A percentile compares a stretch with the other conserved stretches of the same genome.
These are phyloP conservation scores for Styela plicata DNA, from an alignment of 23 tunicate species.

Conservation along the genomic window DNA sequence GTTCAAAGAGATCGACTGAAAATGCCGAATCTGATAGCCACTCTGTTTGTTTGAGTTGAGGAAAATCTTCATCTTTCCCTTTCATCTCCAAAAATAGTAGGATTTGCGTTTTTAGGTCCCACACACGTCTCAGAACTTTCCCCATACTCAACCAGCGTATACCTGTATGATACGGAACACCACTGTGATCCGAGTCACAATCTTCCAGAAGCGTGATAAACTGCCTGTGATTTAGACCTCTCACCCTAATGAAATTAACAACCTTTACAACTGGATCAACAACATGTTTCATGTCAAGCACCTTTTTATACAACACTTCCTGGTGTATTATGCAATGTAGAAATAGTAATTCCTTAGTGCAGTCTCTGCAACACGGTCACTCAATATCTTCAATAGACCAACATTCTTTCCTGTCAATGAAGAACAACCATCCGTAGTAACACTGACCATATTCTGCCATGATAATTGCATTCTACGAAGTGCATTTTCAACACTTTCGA, in stretches of 20 bases:
- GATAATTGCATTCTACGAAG: conserved; percentile 25
- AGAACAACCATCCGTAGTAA: conserved; percentile 45
- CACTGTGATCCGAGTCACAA: conserved; percentile 25
- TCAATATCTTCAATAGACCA: conserved; percentile 34
- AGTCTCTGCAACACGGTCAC: conserved; percentile 41
- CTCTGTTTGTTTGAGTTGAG: conserved; percentile 17
- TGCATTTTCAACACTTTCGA: conserved; percentile 40
- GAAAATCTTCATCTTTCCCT: conserved; percentile 32
- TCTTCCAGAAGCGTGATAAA: neutral
- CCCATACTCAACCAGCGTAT: conserved; percentile 47
- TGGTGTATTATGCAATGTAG: conserved; percentile 10
- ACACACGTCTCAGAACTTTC: conserved; percentile 40
- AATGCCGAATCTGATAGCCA: conserved; percentile 47
- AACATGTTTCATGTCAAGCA: conserved; percentile 40
- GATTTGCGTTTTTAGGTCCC: conserved; percentile 40
- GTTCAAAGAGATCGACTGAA: conserved; percentile 38
- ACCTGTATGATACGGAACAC: conserved; percentile 50
- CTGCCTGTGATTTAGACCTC: conserved; percentile 48
- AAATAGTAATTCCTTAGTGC: conserved; percentile 47
- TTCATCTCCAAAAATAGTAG: conserved; percentile 24
- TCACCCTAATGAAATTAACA: conserved; percentile 43
- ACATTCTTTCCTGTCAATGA: conserved; percentile 45
- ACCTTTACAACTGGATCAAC: conserved; percentile 44
- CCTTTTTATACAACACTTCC: neutral
- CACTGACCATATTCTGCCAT: conserved; percentile 41